Conservation (phyloP, 2,888 invertebrate genomes). For the Nysson spinosus region DNA sequence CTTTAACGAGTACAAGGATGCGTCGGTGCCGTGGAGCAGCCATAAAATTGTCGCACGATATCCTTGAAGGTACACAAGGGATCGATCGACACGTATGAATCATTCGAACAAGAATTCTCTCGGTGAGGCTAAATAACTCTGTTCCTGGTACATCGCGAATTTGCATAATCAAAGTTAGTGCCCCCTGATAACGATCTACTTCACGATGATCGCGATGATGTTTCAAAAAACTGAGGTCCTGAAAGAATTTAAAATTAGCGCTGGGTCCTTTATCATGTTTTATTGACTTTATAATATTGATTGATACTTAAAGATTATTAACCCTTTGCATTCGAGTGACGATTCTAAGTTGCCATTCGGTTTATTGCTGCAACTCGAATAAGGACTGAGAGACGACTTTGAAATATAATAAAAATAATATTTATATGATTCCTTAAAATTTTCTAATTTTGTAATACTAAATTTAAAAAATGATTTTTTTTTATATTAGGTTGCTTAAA, state of each 20-base stretch:
- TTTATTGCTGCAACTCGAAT: too few relatives aligned
- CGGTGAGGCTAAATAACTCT: conserved; percentile 13
- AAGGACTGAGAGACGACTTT: too few relatives aligned
- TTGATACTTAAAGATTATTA: too few relatives aligned
- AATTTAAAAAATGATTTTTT: too few relatives aligned
- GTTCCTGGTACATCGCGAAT: conserved; percentile 1
- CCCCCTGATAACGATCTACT: conserved; percentile 18
- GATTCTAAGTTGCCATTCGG: too few relatives aligned
- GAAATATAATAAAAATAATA: too few relatives aligned
- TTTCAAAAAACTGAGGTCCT: conserved; percentile 18
- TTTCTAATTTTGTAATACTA: too few relatives aligned
- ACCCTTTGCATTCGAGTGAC: too few relatives aligned
- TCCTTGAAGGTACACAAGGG: background rate
- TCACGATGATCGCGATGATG: conserved; percentile 26
- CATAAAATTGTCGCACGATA: conserved; percentile 5
- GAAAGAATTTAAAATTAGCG: conserved; percentile 23
- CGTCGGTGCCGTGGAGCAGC: background rate
- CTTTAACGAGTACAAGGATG: conserved; percentile 15
- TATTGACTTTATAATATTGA: too few relatives aligned
- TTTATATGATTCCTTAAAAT: too few relatives aligned
- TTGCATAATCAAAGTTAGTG: conserved; percentile 40
- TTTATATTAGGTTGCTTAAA: too few relatives aligned
- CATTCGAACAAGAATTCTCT: conserved; percentile 1
- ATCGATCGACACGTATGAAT: conserved; percentile 9
- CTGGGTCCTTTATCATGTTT: too few relatives aligned